These are phyloP conservation scores for Clarias platycephalus DNA, from an alignment of 2,797 vertebrate genomes.

Conservation along the genomic window DNA sequence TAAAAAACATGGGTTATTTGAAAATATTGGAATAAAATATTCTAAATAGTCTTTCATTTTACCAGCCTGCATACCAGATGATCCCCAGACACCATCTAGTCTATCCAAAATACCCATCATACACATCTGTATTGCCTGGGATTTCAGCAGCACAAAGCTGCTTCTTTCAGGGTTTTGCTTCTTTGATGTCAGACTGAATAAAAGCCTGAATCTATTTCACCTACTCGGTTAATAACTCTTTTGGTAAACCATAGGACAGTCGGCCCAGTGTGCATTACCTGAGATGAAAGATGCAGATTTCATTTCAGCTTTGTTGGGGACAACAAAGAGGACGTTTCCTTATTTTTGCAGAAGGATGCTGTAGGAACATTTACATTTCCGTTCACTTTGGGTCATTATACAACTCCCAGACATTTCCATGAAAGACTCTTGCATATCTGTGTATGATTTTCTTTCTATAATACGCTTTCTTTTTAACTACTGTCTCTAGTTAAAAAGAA, in stretches of 20 bases:
- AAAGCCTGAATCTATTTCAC: slow-evolving; percentile 32
- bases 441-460: neutral
- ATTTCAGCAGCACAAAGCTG: slow-evolving; percentile 18
- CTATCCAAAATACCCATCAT: neutral
- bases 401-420: neutral
- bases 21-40: neutral
- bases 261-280: slow-evolving; percentile 7
- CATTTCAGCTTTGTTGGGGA: slow-evolving; percentile 30
- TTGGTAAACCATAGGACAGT: slow-evolving; percentile 21
- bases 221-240: slow-evolving; percentile 21
- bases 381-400: neutral
- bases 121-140: neutral
- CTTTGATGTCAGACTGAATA: slow-evolving; percentile 23
- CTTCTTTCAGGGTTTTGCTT: slow-evolving; percentile 17
- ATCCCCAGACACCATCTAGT: neutral
- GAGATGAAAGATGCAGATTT: slow-evolving; percentile 31
- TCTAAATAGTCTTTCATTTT: slow-evolving; percentile 5
- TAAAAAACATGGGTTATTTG: neutral
- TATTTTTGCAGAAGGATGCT: neutral
- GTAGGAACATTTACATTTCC: neutral
- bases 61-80: neutral
- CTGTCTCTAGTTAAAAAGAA: neutral
- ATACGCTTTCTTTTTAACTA: neutral
- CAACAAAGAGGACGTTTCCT: slow-evolving; percentile 4
- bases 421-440: neutral